Evolutionary conservation across 1,140 invertebrate genomes (phyloP), one percentile per base, ranked within the genome.

Genomic region (Tachypleus tridentatus): DNA sequence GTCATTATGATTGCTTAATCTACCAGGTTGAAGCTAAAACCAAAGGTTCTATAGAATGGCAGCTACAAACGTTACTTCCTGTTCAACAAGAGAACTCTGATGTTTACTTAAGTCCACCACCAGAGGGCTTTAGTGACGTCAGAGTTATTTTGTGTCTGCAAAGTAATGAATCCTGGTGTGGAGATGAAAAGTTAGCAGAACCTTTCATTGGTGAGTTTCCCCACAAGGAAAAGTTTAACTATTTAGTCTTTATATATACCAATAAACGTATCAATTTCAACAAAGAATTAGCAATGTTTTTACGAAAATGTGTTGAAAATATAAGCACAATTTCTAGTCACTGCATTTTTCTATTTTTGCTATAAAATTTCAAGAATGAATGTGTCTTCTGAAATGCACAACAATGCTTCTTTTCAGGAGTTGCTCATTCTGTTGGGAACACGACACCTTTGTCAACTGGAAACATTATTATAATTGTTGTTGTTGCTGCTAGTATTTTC

Each of bases 91-190:
- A 62, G 52, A 49, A 51, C 10, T 76, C 75, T 3, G 77, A 80
- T n/a, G 77, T 81, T 49, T 76, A 79, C 9, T 77, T 81, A 57
- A 61, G 69, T 48, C 62, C 67, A 8, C 61, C 69, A 49, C 62
- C 69, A 4, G 69, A 65, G 7, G 54, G 54, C 10, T 70, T 73
- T 51, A 70, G 69, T 62, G 76, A 81, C 60, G 83, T 93, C 11
- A 77, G 88, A 49, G 84, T 91, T 3, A 86, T 87, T 69, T 77
- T 93, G 3, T 93, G 91, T 69, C 78, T 92, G 54, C 81, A 84
- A 69, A 82, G 84, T 6, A 87, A 88, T 73, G 82, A 83, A 49
- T 85, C 88, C 49, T 86, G 87, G 66, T 93, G 91, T 74, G 88
- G 89, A 52, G 87, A 90, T 60, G 64, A 64, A 47, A 68, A 67